These are phyloP conservation scores for Pseudocheirus occidentalis DNA, from an alignment of 2,797 vertebrate species.

Conservation along the genomic window DNA sequence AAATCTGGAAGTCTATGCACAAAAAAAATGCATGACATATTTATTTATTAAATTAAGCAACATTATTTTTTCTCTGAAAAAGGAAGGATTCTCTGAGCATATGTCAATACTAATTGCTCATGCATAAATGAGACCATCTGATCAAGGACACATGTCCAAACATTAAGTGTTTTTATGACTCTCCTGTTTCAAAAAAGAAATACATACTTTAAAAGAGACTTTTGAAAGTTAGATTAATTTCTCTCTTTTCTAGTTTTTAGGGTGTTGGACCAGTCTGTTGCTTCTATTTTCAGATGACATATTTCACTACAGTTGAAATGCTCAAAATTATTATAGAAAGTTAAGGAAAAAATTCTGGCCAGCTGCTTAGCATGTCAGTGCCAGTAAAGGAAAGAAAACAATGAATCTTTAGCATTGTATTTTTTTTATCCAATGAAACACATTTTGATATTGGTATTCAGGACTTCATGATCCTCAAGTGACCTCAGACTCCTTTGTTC, in stretches of 20 bases:
- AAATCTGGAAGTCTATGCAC: neutral
- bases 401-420: neutral
- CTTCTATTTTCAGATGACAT: conserved; percentile 40
- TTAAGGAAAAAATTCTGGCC: conserved; percentile 43
- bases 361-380: conserved; percentile 27
- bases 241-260: conserved; percentile 21
- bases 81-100: neutral
- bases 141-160: neutral
- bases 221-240: conserved; percentile 28
- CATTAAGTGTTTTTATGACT: neutral
- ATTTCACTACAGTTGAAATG: conserved; percentile 14
- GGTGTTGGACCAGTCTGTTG: neutral
- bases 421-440: conserved; percentile 6
- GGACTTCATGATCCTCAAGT: neutral
- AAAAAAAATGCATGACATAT: neutral
- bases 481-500: neutral
- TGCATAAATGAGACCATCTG: neutral
- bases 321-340: conserved; percentile 23
- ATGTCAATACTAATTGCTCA: neutral
- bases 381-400: conserved; percentile 22
- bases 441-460: neutral
- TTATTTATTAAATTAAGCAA: neutral
- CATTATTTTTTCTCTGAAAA: neutral
- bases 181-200: neutral
- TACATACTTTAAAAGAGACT: neutral